Evolutionary conservation across 2,797 vertebrate species (phyloP).

Genomic region (Cirrhinus molitorella): DNA sequence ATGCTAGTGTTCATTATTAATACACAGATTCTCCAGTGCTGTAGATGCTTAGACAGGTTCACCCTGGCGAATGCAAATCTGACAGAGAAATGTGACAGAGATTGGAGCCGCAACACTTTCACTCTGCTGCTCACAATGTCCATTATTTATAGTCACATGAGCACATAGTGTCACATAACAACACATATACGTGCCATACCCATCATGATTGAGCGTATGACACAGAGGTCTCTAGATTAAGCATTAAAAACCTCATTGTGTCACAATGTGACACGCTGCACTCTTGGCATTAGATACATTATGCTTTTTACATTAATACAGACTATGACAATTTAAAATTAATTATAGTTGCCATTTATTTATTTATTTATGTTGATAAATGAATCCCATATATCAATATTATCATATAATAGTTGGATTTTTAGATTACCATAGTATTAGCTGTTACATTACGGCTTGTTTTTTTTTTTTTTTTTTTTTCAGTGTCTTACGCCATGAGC

Average conservation of each 20-base stretch:
- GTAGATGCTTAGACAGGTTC: slow-evolving; percentile 2
- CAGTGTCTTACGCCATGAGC: not conserved
- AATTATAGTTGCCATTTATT: not conserved
- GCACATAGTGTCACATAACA: not conserved
- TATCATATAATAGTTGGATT: not conserved
- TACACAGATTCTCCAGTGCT: slow-evolving; percentile 26
- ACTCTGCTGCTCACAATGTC: not conserved
- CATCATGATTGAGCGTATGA: not conserved
- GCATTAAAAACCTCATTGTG: not conserved
- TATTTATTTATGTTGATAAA: no score
- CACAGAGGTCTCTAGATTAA: not conserved
- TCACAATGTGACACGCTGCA: not conserved
- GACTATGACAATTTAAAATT: not conserved
- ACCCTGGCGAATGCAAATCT: not conserved
- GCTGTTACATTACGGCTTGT: not conserved
- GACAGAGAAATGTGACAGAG: slow-evolving; percentile 7
- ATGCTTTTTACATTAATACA: not conserved
- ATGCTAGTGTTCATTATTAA: slow-evolving; percentile 67
- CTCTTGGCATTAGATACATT: not conserved
- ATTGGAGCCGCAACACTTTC: not conserved
- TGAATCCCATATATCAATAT: not conserved
- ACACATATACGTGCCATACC: not conserved
- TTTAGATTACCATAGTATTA: not conserved
- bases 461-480: no score
- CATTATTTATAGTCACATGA: slow-evolving; percentile 2